phyloP scores from a whole-genome alignment of 2,797 vertebrate genomes.

The Denticeps clupeoides region DNA sequence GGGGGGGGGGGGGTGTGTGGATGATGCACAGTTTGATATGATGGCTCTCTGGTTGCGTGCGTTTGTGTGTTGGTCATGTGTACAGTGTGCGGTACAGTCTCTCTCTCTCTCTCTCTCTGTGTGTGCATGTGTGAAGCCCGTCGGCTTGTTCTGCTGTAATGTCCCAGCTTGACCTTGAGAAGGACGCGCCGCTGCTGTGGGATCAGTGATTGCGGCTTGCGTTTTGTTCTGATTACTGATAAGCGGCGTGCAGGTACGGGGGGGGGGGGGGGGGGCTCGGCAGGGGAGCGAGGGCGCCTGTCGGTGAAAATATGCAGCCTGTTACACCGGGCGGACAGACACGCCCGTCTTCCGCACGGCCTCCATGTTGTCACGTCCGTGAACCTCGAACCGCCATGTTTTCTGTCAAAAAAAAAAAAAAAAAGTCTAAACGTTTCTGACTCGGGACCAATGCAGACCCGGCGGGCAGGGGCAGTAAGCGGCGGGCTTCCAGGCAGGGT shows the following conservation, averaged over 20 bases:
- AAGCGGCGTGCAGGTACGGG: conserved; percentile 27
- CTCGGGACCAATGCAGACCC: too few relatives aligned
- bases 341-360: too few relatives aligned
- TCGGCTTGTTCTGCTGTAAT: conserved; percentile 17
- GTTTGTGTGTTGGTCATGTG: neutral
- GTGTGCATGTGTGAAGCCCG: conserved; percentile 12
- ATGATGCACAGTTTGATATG: conserved; percentile 6
- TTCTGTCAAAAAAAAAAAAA: too few relatives aligned
- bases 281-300: neutral
- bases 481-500: too few relatives aligned
- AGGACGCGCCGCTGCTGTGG: conserved; percentile 34
- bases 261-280: conserved; percentile 20
- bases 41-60: neutral
- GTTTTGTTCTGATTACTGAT: conserved; percentile 37
- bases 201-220: conserved; percentile 16
- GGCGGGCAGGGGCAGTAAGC: too few relatives aligned
- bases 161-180: conserved; percentile 45
- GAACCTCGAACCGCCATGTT: too few relatives aligned
- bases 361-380: too few relatives aligned
- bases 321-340: too few relatives aligned
- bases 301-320: neutral
- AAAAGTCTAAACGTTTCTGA: too few relatives aligned
- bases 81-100: conserved; percentile 11
- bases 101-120: conserved; percentile 13
- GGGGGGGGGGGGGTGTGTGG: conserved; percentile 5